Evolutionary conservation across 2,797 vertebrate species (phyloP), one percentile per base, ranked within the genome.

Genomic region (Perodicticus potto): DNA sequence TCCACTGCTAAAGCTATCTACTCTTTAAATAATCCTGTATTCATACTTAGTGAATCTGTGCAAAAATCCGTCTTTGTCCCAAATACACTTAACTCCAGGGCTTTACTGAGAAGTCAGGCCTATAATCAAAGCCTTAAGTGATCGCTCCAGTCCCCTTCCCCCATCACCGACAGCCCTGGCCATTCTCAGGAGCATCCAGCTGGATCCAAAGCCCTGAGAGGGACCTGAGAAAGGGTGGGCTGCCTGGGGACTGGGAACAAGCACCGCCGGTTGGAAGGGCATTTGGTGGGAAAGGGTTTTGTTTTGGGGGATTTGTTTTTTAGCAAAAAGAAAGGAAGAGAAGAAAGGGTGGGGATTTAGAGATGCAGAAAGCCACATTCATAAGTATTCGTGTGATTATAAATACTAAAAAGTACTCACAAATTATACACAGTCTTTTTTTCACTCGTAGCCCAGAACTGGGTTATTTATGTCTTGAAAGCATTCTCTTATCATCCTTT

Each of bases 1-100:
- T 83, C 92, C 86, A 65, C 83, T 37, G 63, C 61, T 92, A 86
- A 81, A 43, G 88, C 85, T 84, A 83, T 70, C 74, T 53, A 19
- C 80, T 85, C n/a, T 53, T 84, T 14, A 27, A 19, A 86, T 43
- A 61, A 72, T 53, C 29, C 32, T 95, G 23, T 83, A 65, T 37
- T 87, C 63, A 57, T 61, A 57, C 43, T 59, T 43, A n/a, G 59
- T 32, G 72, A 95, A 83, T 95, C 61, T 89, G 37, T 63, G 14
- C 61, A 93, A 93, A 91, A 93, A 63, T 59, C 37, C 53, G 72
- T 77, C 80, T 86, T 83, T 84, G n/a, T 49, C 70, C 57, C 22
- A 89, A 86, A 32, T 9, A 16, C 19, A 63, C 49, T 85, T 40
- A 81, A 81, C 55, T 72, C 57, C 25, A 73, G 57, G 43, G 32